Evolutionary conservation across 2,113 vertebrate genomes (phyloP), one percentile per base, ranked within the genome.

Genomic region (Ictalurus punctatus): DNA sequence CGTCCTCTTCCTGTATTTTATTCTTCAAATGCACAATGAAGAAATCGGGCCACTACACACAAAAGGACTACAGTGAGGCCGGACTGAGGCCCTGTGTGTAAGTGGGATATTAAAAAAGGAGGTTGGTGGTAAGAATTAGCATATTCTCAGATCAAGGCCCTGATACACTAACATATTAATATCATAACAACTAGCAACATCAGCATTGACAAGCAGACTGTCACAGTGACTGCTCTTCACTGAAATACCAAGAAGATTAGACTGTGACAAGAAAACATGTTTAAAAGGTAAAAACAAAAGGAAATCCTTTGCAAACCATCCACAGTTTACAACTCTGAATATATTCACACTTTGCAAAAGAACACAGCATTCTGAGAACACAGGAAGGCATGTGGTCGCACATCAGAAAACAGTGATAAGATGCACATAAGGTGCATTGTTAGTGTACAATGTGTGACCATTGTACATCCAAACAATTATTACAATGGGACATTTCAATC

Each of bases 401-500:
- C 16, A 89, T 79, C 87, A 74, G 83, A 54, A 76, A 87, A 7
- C 54, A 63, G 71, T 71, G 71, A 78, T 9, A 52, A 76, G 44
- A 84, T 16, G 5, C 67, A 85, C 79, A 78, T 9, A 52, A 76
- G 44, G 78, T 16, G 5, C 67, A 85, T 88, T 88, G 83, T 89
- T 73, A 71, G 34, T 79, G n/a, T 65, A 48, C n/a, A 52, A n/a
- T 76, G 30, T 84, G 34, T 37, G 85, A 52, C 63, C 74, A 83
- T 84, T 86, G 65, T 86, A 58, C 85, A 85, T 54, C 87, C 23
- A 78, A 90, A 88, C 83, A 58, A 40, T 88, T 86, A 78, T 87
- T 85, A 89, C 88, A 91, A 85, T 92, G 52, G 89, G 34, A 84
- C 79, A 30, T 87, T 79, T 88, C n/a, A 89, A 71, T 80, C 84